Evolutionary conservation across 2,113 vertebrate genomes (phyloP), one percentile per base, ranked within the genome.

Genomic region (Pterocles burchelli): DNA sequence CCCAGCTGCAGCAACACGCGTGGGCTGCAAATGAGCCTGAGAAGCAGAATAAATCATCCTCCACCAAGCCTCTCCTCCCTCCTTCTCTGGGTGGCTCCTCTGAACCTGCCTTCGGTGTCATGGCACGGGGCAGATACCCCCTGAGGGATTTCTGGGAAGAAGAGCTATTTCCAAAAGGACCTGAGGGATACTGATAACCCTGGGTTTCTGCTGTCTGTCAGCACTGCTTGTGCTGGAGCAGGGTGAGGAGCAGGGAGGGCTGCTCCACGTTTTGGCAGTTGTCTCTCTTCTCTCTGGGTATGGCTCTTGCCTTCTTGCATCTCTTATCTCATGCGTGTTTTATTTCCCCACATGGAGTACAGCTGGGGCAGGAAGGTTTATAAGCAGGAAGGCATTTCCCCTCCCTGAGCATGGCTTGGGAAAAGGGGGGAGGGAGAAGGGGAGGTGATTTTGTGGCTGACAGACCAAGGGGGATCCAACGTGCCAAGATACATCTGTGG

Each of bases 301-400:
- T 20, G n/a, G 80, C 72, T 41, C 84, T 94, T 20, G 63, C 63
- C 76, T 83, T 83, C 88, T 74, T 22, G 24, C 41, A 41, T 83
- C 78, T 66, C 85, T 95, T 83, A 90, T 92, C 92, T 95, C 51
- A 11, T 38, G 43, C 16, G 79, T 4, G 22, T 52, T 86, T 89
- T 66, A 77, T 84, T 76, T 92, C 85, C 82, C 86, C 94, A 84
- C 88, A 74, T 55, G 92, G 92, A 90, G 6, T 73, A 15, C 83
- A 88, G 94, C 92, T 92, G 94, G 85, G 72, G 41, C 55, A 33
- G 82, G 66, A 88, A 88, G 66, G 85, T 94, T 21, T 93, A 90
- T 49, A 46, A 90, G 78, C 46, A 25, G 88, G 75, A 68, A 94
- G 71, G 92, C 85, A 77, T 77, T 93, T 92, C 92, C 90, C 77